A percentile compares a stretch with the other conserved stretches of the same genome.
Evolutionary conservation across 2,113 vertebrate species (phyloP).

Genomic region (Pardalotus punctatus): DNA sequence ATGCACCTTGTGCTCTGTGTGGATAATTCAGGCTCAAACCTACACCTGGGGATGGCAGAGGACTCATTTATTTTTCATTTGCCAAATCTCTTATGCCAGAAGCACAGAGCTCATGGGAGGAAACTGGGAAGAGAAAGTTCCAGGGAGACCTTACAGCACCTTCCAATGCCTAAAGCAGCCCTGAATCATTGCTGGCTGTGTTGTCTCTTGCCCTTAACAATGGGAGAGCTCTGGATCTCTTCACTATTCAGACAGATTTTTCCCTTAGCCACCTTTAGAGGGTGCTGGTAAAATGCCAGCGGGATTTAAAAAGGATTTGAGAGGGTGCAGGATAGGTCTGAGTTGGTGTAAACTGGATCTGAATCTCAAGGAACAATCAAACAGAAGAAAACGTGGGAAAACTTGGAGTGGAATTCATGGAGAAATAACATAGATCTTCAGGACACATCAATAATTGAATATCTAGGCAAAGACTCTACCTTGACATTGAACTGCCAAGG

Average conservation of each 20-base stretch:
- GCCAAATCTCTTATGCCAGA: neutral
- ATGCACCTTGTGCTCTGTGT: neutral
- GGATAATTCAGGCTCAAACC: neutral
- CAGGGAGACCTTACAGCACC: neutral
- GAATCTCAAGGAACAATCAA: neutral
- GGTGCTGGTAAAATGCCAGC: neutral
- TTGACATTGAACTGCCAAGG: neutral
- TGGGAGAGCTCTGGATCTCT: neutral
- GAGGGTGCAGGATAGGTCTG: neutral
- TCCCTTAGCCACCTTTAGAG: neutral
- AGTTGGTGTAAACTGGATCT: neutral
- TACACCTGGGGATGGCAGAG: neutral
- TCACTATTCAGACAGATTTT: neutral
- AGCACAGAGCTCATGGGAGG: neutral
- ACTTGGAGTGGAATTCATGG: neutral
- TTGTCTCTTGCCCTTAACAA: neutral
- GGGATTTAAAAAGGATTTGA: neutral
- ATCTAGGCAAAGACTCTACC: neutral
- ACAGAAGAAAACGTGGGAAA: neutral
- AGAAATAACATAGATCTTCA: neutral
- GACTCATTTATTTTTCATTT: neutral
- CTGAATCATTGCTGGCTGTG: neutral
- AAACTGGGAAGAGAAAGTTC: neutral
- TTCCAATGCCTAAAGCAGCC: neutral
- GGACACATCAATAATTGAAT: too few relatives aligned